Base-by-base conservation (phyloP, 2,797 vertebrate genomes). In the Anabacerthia variegaticeps region DNA sequence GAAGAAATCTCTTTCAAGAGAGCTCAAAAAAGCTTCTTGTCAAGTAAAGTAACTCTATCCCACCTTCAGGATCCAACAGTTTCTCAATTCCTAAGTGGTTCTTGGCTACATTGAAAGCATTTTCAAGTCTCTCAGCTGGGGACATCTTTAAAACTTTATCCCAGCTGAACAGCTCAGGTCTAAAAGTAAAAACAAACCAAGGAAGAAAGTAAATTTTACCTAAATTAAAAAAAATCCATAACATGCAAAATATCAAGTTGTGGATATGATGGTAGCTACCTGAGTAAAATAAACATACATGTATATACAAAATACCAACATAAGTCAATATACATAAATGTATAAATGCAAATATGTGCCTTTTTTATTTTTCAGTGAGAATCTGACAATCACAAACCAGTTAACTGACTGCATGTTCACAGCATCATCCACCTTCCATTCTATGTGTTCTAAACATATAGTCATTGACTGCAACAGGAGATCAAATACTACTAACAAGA, bases 31-130 rank as follows among this genome's bases (percentile, higher is more conserved):
- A 28, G 7, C n/a, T 84, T 88, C 32, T 27, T 36, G 39, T 51
- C 22, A n/a, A 89, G 19, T 66, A 48, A 52, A 72, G 68, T 37
- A 61, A 93, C 72, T 88, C 43, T 78, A 76, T 32, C 85, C 30
- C 98, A 99, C 99, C 99, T 99, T 99, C 99, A 80, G 99, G 98
- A 97, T 99, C 99, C 94, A 99, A 98, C 3, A 99, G 98, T 92
- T 97, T 99, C 96, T 99, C 99, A 69, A 99, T 99, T 92, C 98
- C 98, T 92, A 99, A 97, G 62, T 99, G 98, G 72, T 98, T 98
- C 96, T 99, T 99, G 97, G 99, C 99, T 22, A 98, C 94, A 72
- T 87, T 98, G 97, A 99, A 99, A 78, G 98, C 99, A 58, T 99
- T 99, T 78, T 99, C 99, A 66, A 99, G 97, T 96, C 99, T 98